phyloP scores from a whole-genome alignment of 2,113 vertebrate species.

The Cheilinus undulatus region DNA sequence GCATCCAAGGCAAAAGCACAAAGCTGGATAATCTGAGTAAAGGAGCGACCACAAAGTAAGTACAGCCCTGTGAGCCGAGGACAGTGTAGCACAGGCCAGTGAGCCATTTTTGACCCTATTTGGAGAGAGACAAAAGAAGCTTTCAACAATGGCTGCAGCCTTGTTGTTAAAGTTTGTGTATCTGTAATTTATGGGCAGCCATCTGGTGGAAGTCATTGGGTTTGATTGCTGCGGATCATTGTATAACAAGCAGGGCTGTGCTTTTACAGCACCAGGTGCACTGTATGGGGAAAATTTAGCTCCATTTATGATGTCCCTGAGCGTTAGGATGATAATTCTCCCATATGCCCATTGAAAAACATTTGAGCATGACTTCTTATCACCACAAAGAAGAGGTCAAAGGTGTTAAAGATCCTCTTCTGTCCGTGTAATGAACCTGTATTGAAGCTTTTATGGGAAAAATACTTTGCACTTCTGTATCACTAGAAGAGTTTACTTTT shows the following conservation, averaged over 20 bases:
- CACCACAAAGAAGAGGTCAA: background rate
- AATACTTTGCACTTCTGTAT: background rate
- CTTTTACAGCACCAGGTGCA: conserved; percentile 37
- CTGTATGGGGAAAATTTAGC: background rate
- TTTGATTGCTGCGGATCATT: conserved; percentile 21
- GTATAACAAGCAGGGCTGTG: conserved; percentile 6
- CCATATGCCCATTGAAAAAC: conserved; percentile 8
- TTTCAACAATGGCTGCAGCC: conserved; percentile 18
- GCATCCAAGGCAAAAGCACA: background rate
- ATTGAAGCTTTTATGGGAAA: conserved; percentile 4
- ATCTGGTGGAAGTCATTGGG: conserved; percentile 41
- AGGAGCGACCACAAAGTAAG: conserved; percentile 1
- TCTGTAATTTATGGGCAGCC: conserved; percentile 47
- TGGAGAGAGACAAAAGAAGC: conserved; percentile 3
- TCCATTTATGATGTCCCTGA: conserved; percentile 43
- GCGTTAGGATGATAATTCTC: background rate
- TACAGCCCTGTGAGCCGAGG: conserved; percentile 4
- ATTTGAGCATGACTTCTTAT: background rate
- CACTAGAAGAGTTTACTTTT: background rate
- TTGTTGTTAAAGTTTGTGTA: conserved; percentile 10
- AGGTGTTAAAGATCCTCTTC: background rate
- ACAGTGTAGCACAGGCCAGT: conserved; percentile 6
- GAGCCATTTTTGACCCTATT: conserved; percentile 37
- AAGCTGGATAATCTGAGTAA: conserved; percentile 23
- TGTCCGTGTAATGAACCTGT: background rate